phyloP scores from a whole-genome alignment of 2,888 invertebrate species.

The Drosophila koepferae region DNA sequence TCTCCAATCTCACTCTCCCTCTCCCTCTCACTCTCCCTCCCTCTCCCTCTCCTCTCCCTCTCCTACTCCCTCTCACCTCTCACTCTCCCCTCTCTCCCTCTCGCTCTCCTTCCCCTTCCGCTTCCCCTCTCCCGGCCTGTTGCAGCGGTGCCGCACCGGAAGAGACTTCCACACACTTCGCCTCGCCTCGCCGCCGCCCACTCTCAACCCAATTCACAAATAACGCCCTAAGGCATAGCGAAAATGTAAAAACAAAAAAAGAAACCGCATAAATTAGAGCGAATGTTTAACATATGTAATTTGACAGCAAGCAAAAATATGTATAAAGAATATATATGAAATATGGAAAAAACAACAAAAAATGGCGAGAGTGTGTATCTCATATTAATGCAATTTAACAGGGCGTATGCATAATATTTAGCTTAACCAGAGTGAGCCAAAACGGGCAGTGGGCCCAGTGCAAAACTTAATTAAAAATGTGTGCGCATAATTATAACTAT shows the following conservation, averaged over 20 bases:
- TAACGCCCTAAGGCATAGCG: constrained; percentile 13
- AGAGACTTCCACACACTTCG: too few relatives aligned
- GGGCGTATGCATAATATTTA: constrained; percentile 78
- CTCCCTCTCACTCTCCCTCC: too few relatives aligned
- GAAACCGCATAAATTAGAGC: constrained; percentile 53
- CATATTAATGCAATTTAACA: constrained; percentile 76
- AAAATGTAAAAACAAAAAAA: constrained; percentile 31
- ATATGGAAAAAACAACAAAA: background rate
- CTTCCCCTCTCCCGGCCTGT: too few relatives aligned
- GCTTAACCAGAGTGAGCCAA: constrained; percentile 58
- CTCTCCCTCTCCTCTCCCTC: too few relatives aligned
- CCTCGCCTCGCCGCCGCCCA: background rate
- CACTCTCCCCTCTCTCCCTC: too few relatives aligned
- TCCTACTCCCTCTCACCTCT: too few relatives aligned
- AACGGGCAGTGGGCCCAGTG: constrained; percentile 50
- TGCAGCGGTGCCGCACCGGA: background rate
- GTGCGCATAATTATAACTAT: constrained; percentile 80
- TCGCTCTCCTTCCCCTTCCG: too few relatives aligned
- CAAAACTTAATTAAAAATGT: constrained; percentile 80
- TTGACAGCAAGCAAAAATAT: constrained; percentile 35
- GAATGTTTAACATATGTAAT: constrained; percentile 73
- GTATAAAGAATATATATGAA: constrained; percentile 13
- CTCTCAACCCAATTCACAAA: constrained; percentile 41
- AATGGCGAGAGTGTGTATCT: constrained; percentile 21
- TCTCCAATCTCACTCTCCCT: too few relatives aligned